phyloP scores from a whole-genome alignment of 2,113 vertebrate species.

The Caloenas nicobarica region DNA sequence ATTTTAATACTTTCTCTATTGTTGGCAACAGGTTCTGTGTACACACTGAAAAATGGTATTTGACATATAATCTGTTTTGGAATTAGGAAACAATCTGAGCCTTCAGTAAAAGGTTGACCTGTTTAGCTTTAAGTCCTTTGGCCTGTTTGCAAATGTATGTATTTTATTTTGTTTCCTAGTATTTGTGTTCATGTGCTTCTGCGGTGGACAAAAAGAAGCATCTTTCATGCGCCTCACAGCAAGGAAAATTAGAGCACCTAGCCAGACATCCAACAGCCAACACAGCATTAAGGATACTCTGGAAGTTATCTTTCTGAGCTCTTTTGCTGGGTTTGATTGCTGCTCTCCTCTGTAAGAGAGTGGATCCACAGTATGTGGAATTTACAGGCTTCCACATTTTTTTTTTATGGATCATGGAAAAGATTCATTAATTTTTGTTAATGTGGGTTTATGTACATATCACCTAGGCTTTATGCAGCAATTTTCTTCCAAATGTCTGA shows the following conservation, averaged over 20 bases:
- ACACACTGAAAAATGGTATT: neutral
- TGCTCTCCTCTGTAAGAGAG: neutral
- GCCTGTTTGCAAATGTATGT: neutral
- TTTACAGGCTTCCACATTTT: neutral
- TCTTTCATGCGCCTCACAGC: neutral
- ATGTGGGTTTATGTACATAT: neutral
- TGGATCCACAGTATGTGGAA: neutral
- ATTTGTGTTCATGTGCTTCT: neutral
- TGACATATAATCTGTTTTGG: neutral
- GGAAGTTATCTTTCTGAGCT: neutral
- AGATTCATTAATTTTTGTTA: neutral
- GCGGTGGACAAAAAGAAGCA: neutral
- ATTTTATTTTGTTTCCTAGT: neutral
- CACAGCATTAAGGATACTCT: neutral
- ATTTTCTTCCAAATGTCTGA: neutral
- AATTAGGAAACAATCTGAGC: neutral
- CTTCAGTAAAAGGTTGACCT: neutral
- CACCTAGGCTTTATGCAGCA: neutral
- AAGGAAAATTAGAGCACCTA: neutral
- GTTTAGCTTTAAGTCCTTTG: neutral
- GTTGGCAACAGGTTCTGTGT: neutral
- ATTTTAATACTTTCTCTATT: conserved; percentile 4
- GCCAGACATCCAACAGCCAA: neutral
- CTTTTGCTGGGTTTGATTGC: neutral
- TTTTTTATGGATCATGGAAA: neutral